phyloP scores from a whole-genome alignment of 2,888 invertebrate genomes.

The Acrobasis suavella region DNA sequence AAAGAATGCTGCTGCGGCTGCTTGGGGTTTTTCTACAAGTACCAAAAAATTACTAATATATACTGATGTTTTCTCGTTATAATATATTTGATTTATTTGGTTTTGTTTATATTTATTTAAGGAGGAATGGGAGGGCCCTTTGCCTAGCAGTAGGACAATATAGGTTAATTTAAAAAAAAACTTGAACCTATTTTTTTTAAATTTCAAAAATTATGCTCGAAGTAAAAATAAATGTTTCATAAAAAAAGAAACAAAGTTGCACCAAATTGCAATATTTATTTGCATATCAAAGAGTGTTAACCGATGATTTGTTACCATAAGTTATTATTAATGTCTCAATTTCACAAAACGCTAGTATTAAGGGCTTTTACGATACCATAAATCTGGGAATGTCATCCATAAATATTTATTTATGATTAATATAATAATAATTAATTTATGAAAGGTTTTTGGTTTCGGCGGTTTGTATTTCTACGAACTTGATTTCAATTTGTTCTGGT shows the following conservation, averaged over 20 bases:
- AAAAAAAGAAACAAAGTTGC: background rate
- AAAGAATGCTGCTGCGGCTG: no score
- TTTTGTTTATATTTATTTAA: no score
- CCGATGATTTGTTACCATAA: constrained; percentile 41
- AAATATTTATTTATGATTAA: constrained; percentile 66
- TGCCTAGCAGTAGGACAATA: no score
- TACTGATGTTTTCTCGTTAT: no score
- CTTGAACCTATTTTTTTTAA: background rate
- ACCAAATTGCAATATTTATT: constrained; percentile 33
- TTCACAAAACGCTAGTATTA: constrained; percentile 42
- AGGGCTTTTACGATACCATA: constrained; percentile 48
- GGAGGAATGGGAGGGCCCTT: no score
- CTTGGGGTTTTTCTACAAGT: no score
- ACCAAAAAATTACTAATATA: no score
- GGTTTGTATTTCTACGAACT: constrained; percentile 66
- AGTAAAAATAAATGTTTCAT: background rate
- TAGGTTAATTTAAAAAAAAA: background rate
- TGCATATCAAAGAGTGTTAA: constrained; percentile 38
- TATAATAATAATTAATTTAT: constrained; percentile 60
- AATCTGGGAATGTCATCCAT: constrained; percentile 55
- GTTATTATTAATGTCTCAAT: constrained; percentile 51
- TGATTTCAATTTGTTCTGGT: constrained; percentile 66
- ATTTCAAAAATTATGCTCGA: no score
- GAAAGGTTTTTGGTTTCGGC: constrained; percentile 52
- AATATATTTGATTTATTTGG: no score